Evolutionary conservation across 2,888 invertebrate species (phyloP), one percentile per base, ranked within the genome.

Genomic region (Drosophila kuntzei): DNA sequence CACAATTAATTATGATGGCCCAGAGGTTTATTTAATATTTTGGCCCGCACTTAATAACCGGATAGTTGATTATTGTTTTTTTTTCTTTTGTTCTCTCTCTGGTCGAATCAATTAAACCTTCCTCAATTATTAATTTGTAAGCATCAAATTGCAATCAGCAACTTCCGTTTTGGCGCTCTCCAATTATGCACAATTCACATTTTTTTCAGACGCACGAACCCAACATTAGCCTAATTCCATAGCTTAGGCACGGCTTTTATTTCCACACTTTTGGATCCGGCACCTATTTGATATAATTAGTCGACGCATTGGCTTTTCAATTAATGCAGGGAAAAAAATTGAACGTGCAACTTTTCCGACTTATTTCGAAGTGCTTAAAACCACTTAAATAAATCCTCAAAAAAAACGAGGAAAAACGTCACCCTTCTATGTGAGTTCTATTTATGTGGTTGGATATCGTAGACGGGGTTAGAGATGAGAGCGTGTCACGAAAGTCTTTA

Each of bases 31-130:
- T 14, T 62, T 51, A 54, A 53, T 55, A 37, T 39, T 37, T 50
- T 51, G 12, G 2, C 36, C 22, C 39, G 12, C 12, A 47, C 22
- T 57, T 55, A 65, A 39, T 59, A 47, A 62, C 55, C 71, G 74
- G 43, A 71, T 66, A 71, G 66, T 53, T 69, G 12, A 9, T 14
- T 12, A 18, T 34, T 44, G 14, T 55, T 37, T 46, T 22, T 53
- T 39, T 20, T 29, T 34, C 25, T n/a, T 12, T n/a, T 14, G 4
- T 9, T 14, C 36, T 6, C 29, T 34, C 41, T 37, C 3, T 20
- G 14, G 18, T 43, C 11, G 43, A 77, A 76, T 76, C 80, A 80
- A 78, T 80, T 82, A 82, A 72, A 59, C 43, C 61, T 27, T 67
- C 51, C 62, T 59, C 67, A 74, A 75, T 75, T 75, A 75, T 63